Base-by-base conservation (phyloP, 92 coral and sea anemone genomes). In the Scolanthus callimorphus region DNA sequence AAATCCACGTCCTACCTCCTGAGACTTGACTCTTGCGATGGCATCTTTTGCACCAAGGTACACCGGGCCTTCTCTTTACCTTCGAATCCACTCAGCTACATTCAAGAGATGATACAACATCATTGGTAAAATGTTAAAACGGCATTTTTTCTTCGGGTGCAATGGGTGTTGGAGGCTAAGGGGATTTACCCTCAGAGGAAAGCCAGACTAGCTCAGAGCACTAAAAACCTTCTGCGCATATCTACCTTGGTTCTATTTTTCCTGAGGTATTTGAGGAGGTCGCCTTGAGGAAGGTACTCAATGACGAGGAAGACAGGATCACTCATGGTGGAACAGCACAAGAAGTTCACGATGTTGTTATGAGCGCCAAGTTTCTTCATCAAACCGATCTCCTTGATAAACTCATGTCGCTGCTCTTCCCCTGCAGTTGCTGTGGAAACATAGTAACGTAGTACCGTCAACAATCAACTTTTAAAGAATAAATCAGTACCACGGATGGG, bases 281-380 rank as follows among this genome's bases (percentile, higher is more conserved):
- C 67, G 38, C 76, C 76, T 13, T 69, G 45, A 17, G 76, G 67
- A 17, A 69, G 27, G 26, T 17, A 69, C 59, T 69, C 76, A 24
- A 69, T 50, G 1, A 69, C 67, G n/a, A 69, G 76, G 11, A 57
- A 49, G 59, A 41, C 12, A 2, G 76, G 76, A 17, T 69, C 67
- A 19, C 26, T 46, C 11, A 21, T 26, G 31, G 76, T 58, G 23
- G 49, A 46, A 31, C 76, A 57, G 52, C 39, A 48, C 20, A 69
- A 22, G 22, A 69, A 57, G 59, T 59, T 69, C 25, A 69, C 76
- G 28, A 69, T 69, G 50, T 69, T 69, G 10, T 46, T 52, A 37
- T 69, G 76, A 15, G 28, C 15, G 11, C 76, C 76, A 21, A 69
- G 65, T 26, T 59, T 69, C 20, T 69, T 69, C 76, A 69, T 69